Base-by-base conservation (phyloP, 1,140 invertebrate species). In the Oryctes rhinoceros region DNA sequence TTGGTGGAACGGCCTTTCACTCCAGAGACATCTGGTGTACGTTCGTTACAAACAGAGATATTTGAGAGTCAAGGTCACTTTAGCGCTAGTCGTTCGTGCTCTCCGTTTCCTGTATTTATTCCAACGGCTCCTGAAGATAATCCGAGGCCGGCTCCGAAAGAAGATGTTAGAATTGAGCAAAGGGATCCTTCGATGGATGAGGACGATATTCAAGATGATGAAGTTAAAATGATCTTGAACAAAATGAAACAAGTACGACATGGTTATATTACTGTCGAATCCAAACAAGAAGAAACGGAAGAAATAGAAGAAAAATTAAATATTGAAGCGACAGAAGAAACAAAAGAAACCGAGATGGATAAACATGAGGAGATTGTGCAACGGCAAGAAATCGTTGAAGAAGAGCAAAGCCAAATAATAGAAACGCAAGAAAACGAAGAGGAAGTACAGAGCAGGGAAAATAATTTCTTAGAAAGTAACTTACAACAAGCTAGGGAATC, bases 31-130 rank as follows among this genome's bases (percentile, higher is more conserved):
- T 18, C 80, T 20, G 79, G 81, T 10, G 47, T 84, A 18, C 80
- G 83, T 48, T 85, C 83, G 6, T 76, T 87, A 11, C 86, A 87
- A 77, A 85, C 84, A 4, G 85, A 87, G 83, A 83, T 86, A 15
- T 87, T 87, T 76, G 85, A 86, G 83, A 86, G 86, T 75, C 82
- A 86, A 79, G 86, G 86, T 0, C 86, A 87, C 80, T 87, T 86
- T 71, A 85, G 85, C 79, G 85, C 85, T 4, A 84, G 84, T 20
- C 76, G 83, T 49, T 82, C 82, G 0, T 81, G 76, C 78, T 86
- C 86, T 0, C 86, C 86, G 6, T 82, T 84, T 67, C 76, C 78
- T 6, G 82, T 87, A 35, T 87, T 83, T 79, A 83, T 87, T 35
- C 86, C 86, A 4, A 83, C 10, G n/a, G 75, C 6, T 9, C 10